These are phyloP conservation scores for Malurus melanocephalus DNA, from an alignment of 2,113 vertebrate species.

Conservation along the genomic window DNA sequence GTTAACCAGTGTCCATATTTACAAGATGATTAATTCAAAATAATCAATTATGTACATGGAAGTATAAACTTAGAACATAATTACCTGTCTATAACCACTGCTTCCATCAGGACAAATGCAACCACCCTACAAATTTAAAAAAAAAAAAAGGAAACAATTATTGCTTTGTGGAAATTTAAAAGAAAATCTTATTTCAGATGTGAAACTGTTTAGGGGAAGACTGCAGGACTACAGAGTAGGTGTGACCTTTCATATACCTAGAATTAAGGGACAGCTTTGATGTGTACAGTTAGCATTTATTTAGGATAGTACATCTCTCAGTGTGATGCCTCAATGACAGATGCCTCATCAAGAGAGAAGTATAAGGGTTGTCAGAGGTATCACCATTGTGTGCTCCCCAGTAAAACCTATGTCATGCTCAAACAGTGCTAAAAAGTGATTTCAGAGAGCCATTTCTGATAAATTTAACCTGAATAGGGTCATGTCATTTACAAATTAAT, in stretches of 20 bases:
- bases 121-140: constrained; percentile 8
- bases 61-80: not conserved
- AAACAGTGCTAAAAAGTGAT: not conserved
- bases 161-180: not conserved
- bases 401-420: not conserved
- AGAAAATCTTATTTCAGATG: not conserved
- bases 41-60: not conserved
- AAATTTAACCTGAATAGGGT: not conserved
- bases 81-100: constrained; percentile 45
- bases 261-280: not conserved
- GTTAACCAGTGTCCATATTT: not conserved
- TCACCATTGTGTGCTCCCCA: not conserved
- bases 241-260: not conserved
- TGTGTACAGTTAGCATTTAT: rapidly evolving
- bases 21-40: not conserved
- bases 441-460: not conserved
- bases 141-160: not conserved
- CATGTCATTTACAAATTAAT: not conserved
- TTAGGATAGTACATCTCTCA: not conserved
- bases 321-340: not conserved
- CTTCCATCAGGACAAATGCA: constrained; percentile 63
- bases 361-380: not conserved
- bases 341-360: not conserved
- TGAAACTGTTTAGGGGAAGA: not conserved
- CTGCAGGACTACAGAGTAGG: not conserved